Percentiles rank a stretch among this genome's conserved stretches.
These are phyloP conservation scores for Acyrthosiphon pisum DNA, from an alignment of 1,140 invertebrate genomes.

Conservation along the genomic window DNA sequence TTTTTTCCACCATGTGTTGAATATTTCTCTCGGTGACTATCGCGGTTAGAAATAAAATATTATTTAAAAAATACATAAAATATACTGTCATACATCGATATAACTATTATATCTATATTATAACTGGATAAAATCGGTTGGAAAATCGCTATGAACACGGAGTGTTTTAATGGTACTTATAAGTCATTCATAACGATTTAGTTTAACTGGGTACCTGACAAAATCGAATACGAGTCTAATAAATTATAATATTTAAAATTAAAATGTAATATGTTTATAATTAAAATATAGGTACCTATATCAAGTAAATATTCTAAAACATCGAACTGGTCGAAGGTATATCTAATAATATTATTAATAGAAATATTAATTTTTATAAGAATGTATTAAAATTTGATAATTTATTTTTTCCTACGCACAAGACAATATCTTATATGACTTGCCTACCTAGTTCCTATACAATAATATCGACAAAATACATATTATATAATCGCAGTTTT, in stretches of 20 bases:
- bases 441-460: too few relatives aligned
- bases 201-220: too few relatives aligned
- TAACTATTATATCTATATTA: background rate
- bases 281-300: too few relatives aligned
- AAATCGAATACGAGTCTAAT: too few relatives aligned
- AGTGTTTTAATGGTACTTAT: background rate
- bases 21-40: background rate
- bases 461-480: background rate
- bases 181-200: too few relatives aligned
- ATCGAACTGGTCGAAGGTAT: background rate
- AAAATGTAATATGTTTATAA: too few relatives aligned
- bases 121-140: too few relatives aligned
- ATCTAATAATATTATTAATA: background rate
- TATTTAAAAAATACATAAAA: background rate
- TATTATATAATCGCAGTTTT: background rate
- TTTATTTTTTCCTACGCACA: background rate
- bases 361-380: background rate
- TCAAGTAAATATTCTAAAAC: background rate
- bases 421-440: too few relatives aligned
- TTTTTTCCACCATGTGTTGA: background rate
- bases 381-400: background rate
- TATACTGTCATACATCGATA: background rate
- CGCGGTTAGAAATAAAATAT: background rate
- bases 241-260: too few relatives aligned
- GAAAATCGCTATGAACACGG: background rate